These are phyloP conservation scores for Erebia palarica DNA, from an alignment of 2,888 invertebrate species.

Conservation along the genomic window DNA sequence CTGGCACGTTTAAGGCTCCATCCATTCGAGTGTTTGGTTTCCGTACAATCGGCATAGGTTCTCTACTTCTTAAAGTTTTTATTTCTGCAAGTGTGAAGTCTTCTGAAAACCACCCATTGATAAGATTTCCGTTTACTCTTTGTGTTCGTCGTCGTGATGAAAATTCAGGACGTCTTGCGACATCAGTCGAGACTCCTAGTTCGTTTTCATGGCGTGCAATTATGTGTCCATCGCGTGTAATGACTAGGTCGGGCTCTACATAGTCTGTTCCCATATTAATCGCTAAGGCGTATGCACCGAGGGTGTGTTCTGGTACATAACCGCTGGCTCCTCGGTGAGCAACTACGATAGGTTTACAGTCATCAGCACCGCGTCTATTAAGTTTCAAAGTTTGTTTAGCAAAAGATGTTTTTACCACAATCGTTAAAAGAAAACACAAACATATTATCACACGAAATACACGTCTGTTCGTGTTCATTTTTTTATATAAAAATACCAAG, in stretches of 20 bases:
- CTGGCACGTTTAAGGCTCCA: constrained; percentile 60
- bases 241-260: constrained; percentile 73
- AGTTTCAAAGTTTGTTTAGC: not conserved
- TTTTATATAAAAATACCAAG: not conserved
- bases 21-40: constrained; percentile 70
- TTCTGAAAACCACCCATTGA: constrained; percentile 72
- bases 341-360: constrained; percentile 59
- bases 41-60: constrained; percentile 62
- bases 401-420: not conserved
- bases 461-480: constrained; percentile 26
- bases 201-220: constrained; percentile 73
- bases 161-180: constrained; percentile 60
- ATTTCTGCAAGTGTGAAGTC: constrained; percentile 72
- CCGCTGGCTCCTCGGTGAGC: constrained; percentile 74
- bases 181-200: constrained; percentile 63
- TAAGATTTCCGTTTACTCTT: constrained; percentile 55
- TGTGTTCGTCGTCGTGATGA: constrained; percentile 57
- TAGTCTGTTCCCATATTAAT: constrained; percentile 73
- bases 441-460: constrained; percentile 21
- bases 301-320: constrained; percentile 73
- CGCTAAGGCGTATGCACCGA: constrained; percentile 70
- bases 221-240: constrained; percentile 66
- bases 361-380: constrained; percentile 44
- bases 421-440: constrained; percentile 9
- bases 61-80: constrained; percentile 63